Base-by-base conservation (phyloP, 2,113 vertebrate genomes). In the Aix galericulata region DNA sequence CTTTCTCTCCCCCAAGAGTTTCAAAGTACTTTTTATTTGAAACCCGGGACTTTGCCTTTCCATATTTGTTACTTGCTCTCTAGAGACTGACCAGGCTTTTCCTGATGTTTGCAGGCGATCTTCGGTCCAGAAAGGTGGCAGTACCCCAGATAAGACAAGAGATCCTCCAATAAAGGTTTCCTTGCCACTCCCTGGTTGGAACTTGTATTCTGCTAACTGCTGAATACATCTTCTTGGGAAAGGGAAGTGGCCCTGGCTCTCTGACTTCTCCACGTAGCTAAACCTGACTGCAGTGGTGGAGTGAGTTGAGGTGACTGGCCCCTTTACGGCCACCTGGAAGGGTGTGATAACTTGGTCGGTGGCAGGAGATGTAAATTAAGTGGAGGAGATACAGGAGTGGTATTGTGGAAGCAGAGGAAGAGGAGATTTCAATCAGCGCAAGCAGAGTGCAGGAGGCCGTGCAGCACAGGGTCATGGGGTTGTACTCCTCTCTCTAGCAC, bases 381-480 rank as follows among this genome's bases (percentile, higher is more conserved):
- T 4, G 14, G 38, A 71, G 31, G 46, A 50, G 27, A 13, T 36
- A 5, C 9, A 25, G 32, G 25, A 1, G 2, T n/a, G 32, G 23
- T 21, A 6, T 34, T 9, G 2, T 0, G 20, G 81, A 10, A 58
- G 34, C 14, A 0, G 6, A 42, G 59, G 7, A 44, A 44, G 38
- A 36, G 27, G 2, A 4, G 55, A 26, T 44, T 32, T 58, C 53
- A 4, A 23, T 0, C 42, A 32, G 6, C 13, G 1, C 0, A 2
- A 55, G 42, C 66, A 67, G 83, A 44, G 80, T 74, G 59, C 64
- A 67, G 83, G 59, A 73, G 48, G 12, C n/a, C 7, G 5, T 9
- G 7, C 58, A 31, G 9, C 22, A 12, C 0, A 0, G 11, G 1
- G 1, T 53, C 53, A 17, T 0, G 0, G 44, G 40, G 53, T 40